Evolutionary conservation across 2,888 invertebrate species (phyloP).

Genomic region (Carterocephalus palaemon): DNA sequence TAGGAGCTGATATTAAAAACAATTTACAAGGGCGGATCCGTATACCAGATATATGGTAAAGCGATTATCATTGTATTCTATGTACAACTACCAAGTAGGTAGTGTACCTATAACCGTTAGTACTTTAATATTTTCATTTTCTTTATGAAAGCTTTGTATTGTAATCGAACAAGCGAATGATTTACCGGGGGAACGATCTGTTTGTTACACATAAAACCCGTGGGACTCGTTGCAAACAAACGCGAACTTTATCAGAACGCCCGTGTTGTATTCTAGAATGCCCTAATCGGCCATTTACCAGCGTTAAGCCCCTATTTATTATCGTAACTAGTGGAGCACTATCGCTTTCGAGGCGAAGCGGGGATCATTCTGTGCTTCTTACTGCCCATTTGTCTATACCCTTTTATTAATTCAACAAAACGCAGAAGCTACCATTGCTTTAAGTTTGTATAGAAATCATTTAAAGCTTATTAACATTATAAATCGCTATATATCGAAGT

Average conservation of each 20-base stretch:
- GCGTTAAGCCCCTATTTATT: constrained; percentile 38
- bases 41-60: too few relatives aligned
- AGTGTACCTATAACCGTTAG: too few relatives aligned
- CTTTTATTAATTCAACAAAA: constrained; percentile 70
- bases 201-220: constrained; percentile 56
- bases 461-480: background rate
- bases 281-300: constrained; percentile 43
- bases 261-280: constrained; percentile 41
- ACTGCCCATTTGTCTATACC: constrained; percentile 47
- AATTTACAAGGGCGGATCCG: too few relatives aligned
- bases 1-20: too few relatives aligned
- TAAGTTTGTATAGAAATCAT: background rate
- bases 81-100: too few relatives aligned
- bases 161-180: constrained; percentile 8
- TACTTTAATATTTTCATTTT: constrained; percentile 33
- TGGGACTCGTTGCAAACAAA: constrained; percentile 62
- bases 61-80: too few relatives aligned
- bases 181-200: constrained; percentile 39
- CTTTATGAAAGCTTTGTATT: constrained; percentile 41
- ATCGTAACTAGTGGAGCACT: constrained; percentile 68
- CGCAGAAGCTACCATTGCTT: constrained; percentile 46
- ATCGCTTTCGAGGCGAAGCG: constrained; percentile 60
- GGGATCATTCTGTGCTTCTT: constrained; percentile 49
- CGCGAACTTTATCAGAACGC: constrained; percentile 70
- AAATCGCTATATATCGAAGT: background rate